phyloP scores from a whole-genome alignment of 2,113 vertebrate genomes.

The Antidorcas marsupialis region DNA sequence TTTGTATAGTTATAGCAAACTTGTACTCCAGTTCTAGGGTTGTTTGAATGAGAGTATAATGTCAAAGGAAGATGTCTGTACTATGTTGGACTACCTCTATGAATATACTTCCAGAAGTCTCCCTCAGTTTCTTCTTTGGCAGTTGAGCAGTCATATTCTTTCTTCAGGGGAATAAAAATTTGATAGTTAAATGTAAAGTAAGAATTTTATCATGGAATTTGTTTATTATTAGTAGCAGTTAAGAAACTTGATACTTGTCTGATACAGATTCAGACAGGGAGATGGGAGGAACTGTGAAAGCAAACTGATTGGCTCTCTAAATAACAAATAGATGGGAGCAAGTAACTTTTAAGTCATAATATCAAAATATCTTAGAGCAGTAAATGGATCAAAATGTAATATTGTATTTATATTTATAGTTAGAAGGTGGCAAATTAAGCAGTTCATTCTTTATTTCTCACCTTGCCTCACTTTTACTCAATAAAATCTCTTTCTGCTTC shows the following conservation, averaged over 20 bases:
- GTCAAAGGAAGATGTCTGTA: neutral
- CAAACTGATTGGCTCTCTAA: neutral
- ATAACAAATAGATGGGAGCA: neutral
- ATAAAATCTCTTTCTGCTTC: neutral
- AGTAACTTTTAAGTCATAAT: neutral
- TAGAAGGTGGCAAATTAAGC: neutral
- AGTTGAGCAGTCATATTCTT: conserved; percentile 4
- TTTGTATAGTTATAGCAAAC: neutral
- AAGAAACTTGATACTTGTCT: neutral
- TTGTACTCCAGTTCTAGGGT: conserved; percentile 15
- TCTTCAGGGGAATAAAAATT: conserved; percentile 26
- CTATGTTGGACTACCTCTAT: neutral
- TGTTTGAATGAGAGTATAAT: conserved; percentile 30
- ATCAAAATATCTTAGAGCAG: neutral
- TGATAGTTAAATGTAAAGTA: conserved; percentile 30
- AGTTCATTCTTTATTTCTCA: neutral
- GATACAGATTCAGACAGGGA: neutral
- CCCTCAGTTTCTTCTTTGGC: neutral
- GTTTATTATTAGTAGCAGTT: conserved; percentile 35
- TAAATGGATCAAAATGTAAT: neutral
- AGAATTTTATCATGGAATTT: conserved; percentile 5
- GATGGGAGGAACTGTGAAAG: neutral
- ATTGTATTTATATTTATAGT: neutral
- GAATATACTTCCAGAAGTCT: neutral
- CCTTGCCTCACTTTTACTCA: neutral